A percentile compares a stretch with the other conserved stretches of the same genome.
phyloP scores from a whole-genome alignment of 2,888 invertebrate species.

The Agelastica alni region DNA sequence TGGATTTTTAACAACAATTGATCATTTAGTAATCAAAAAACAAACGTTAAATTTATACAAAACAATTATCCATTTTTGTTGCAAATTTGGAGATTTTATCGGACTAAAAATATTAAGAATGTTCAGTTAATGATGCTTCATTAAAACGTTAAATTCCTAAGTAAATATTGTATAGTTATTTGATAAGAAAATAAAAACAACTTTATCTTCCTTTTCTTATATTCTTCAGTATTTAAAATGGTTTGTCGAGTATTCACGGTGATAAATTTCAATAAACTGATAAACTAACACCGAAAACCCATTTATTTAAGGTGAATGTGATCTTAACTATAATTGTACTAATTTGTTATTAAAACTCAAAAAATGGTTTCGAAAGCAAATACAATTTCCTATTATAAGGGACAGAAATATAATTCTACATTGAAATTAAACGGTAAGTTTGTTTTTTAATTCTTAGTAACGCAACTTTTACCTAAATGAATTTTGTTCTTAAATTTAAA shows the following conservation, averaged over 20 bases:
- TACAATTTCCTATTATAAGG: constrained; percentile 30
- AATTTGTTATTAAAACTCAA: constrained; percentile 9
- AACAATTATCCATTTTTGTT: no score
- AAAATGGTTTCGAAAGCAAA: constrained; percentile 14
- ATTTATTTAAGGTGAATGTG: neutral
- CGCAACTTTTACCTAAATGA: no score
- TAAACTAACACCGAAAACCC: neutral
- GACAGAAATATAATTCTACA: constrained; percentile 27
- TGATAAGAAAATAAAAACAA: constrained; percentile 19
- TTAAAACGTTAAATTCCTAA: constrained; percentile 9
- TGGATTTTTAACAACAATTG: no score
- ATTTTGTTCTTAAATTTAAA: no score
- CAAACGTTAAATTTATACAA: no score
- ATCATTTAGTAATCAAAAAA: no score
- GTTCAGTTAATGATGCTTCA: constrained; percentile 5
- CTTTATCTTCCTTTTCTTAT: constrained; percentile 12
- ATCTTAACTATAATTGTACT: neutral
- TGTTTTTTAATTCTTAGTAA: no score
- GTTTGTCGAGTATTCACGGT: neutral
- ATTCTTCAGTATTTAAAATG: neutral
- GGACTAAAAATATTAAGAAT: no score
- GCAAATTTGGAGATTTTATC: no score
- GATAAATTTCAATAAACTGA: neutral
- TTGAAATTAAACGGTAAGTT: constrained; percentile 18
- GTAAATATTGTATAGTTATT: constrained; percentile 14